These are phyloP conservation scores for Euwallacea fornicatus DNA, from an alignment of 1,140 invertebrate species.

Conservation along the genomic window DNA sequence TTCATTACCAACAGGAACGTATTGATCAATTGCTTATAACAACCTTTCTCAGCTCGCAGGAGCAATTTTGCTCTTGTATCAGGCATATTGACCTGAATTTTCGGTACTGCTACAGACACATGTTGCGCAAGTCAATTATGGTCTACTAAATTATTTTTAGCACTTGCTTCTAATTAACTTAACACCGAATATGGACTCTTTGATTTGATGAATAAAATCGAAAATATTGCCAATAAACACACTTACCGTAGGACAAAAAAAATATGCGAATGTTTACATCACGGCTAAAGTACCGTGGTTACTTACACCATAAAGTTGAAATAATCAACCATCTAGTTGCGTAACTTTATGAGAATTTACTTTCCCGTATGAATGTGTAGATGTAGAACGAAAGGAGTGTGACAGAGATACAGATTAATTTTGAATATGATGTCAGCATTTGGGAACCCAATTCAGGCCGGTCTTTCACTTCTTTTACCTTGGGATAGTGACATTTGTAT, in stretches of 20 bases:
- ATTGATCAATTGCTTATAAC: background rate
- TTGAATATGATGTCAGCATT: background rate
- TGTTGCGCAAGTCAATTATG: background rate
- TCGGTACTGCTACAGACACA: background rate
- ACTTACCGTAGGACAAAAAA: too few species aligned
- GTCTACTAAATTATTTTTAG: too few species aligned
- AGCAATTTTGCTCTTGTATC: background rate
- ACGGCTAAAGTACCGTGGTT: too few species aligned
- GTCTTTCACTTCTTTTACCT: too few species aligned
- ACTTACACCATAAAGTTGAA: too few species aligned
- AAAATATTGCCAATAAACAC: too few species aligned
- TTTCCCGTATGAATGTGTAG: background rate
- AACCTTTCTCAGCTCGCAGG: background rate
- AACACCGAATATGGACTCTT: too few species aligned
- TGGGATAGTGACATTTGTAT: too few species aligned
- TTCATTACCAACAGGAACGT: background rate
- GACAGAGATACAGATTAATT: background rate
- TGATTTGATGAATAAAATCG: too few species aligned
- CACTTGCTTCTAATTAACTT: too few species aligned
- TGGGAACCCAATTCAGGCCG: too few species aligned
- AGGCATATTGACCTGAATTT: background rate
- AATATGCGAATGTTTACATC: too few species aligned
- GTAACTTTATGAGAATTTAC: background rate
- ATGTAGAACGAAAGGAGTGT: slow-evolving; percentile 2
- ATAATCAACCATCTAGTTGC: background rate